Base-by-base conservation (phyloP, 53 echinoderm and acorn worm species). In the Arbacia lixula region DNA sequence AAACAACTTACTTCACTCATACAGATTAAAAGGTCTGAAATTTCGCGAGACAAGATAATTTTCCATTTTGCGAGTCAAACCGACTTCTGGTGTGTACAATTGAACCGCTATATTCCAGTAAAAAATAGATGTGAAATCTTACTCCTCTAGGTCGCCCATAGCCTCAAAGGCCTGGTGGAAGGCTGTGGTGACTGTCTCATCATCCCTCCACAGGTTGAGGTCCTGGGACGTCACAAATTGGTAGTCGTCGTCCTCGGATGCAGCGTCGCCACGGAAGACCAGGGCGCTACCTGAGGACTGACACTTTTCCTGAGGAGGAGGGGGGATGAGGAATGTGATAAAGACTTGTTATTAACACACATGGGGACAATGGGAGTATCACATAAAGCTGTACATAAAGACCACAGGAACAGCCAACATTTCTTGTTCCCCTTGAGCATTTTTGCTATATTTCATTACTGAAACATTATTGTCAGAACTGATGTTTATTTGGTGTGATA, bases 151-250 rank as follows among this genome's bases (percentile, higher is more conserved):
- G 24, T 78, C 37, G 1, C 36, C 60, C 42, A 78, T 57, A 60
- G 75, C 36, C 36, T 87, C 87, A 66, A 91, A 91, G 20, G 22
- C 37, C 54, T 96, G 88, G 11, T 71, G 60, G 6, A 93, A 63
- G 55, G 83, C 68, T 40, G 84, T 40, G 33, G 83, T 55, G 25
- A 41, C 68, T 0, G 53, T 32, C 14, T 60, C 38, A 10, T 60
- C 32, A 21, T 87, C 77, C 25, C 62, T 42, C 35, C 63, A 91
- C 24, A 96, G 88, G 60, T 96, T 92, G 9, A 96, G 80, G 26
- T 96, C 96, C 39, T 89, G 91, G 6, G 96, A 71, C 0, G 89
- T 90, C 0, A 79, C 93, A 91, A 86, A 96, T 87, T 93, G 93
- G 53, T 91, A 71, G 6, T 61, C 41, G 37, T 72, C 58, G 4